Base-by-base conservation (phyloP, 2,797 vertebrate species). In the Hybognathus amarus region DNA sequence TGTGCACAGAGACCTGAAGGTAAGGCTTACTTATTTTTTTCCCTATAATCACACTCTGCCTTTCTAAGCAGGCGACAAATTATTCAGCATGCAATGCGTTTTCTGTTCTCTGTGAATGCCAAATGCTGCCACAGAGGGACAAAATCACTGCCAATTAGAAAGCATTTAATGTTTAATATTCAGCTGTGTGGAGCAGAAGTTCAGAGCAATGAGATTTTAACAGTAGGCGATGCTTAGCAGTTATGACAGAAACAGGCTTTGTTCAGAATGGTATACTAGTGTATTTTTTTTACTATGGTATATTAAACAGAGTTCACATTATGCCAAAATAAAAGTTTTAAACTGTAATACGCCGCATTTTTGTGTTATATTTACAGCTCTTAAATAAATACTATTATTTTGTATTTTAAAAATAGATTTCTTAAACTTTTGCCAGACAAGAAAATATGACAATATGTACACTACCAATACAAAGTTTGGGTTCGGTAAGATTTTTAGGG, bases 1-100 rank as follows among this genome's bases (percentile, higher is more conserved):
- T 0, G 97, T 99, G 76, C 98, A 99, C 93, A 93, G 98, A 12
- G 98, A 99, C 92, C 91, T 99, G 87, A 99, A 99, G 97, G 98
- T 98, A 91, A 76, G 74, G 4, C 61, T 70, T 45, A 67, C 24
- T 54, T 76, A n/a, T 61, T 56, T 66, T n/a, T 22, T 70, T 70
- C 36, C 38, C 6, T 33, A 2, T 69, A 64, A 64, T 67, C 27
- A n/a, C 30, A 78, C 20, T 59, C 52, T n/a, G 38, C 38, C 24
- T 74, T 64, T 63, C 27, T 24, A 64, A 50, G 40, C 42, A 64
- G 69, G 45, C 47, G 10, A 67, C n/a, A 59, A 20, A 67, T 75
- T 40, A 64, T 75, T 33, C 11, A 75, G 80, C 45, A 12, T 73
- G 40, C 69, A 74, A 67, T 75, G 15, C 6, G 50, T 69, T 45